Base-by-base conservation (phyloP, 2,888 invertebrate species). In the Galerucella pusilla region DNA sequence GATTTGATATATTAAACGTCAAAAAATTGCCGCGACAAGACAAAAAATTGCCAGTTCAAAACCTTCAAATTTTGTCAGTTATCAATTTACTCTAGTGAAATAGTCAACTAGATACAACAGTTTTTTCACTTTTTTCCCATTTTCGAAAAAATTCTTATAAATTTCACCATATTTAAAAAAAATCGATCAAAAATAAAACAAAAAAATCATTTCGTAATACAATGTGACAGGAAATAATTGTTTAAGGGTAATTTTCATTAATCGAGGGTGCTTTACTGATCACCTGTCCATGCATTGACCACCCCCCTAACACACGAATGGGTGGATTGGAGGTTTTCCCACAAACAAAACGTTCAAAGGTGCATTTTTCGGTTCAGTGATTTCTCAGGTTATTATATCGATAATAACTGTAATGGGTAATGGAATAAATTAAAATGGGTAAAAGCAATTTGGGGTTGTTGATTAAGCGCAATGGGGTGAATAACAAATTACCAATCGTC, bases 291-390 rank as follows among this genome's bases (percentile, higher is more conserved):
- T 25, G 16, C 49, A 60, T 49, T 57, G 57, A 64, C 68, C 64
- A 42, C 73, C 68, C 63, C 63, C 52, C n/a, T 64, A 16, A 52
- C 68, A 64, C 63, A 64, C 68, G 68, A 68, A 64, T 64, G 65
- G 72, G 67, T 12, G 68, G 63, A 54, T 12, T 60, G 52, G 45
- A 64, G 61, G 67, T 63, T 67, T 54, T 73, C 57, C 70, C 65
- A 75, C 68, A 67, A 74, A 67, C 74, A 71, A 75, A 69, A 73
- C 75, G 73, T 68, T 76, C 71, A 71, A 80, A 77, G 79, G 77
- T 80, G 79, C 73, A 77, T 79, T 78, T 79, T 68, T 77, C 75
- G 80, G 76, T 76, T 77, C 79, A 80, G 67, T 77, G 77, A 77
- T 67, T 75, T 59, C 74, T 72, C 65, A 66, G 61, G 71, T 65